Percentiles rank a stretch among this genome's conserved stretches.
Conservation (phyloP, 2,113 vertebrate species). For the Mesitornis unicolor region DNA sequence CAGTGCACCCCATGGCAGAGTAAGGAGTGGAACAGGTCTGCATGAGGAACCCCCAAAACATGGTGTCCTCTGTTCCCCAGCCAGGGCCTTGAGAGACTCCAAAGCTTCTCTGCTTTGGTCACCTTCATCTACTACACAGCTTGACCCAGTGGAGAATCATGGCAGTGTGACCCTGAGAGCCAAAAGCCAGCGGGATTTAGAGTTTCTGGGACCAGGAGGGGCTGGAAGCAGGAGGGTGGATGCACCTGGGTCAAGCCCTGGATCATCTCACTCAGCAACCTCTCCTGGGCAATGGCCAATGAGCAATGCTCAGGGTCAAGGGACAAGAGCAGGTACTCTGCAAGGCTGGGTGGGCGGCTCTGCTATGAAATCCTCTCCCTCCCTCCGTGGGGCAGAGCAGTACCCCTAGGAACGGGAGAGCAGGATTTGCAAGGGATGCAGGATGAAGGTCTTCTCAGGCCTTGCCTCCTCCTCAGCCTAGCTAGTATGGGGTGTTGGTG, state of each 20-base stretch:
- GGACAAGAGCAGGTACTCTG: background rate
- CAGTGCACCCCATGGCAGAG: rapidly evolving
- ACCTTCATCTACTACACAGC: background rate
- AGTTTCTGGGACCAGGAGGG: background rate
- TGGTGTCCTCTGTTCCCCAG: background rate
- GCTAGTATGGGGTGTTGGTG: background rate
- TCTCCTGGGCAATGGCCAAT: background rate
- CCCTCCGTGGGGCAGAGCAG: background rate
- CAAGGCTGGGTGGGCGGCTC: background rate
- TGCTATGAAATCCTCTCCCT: background rate
- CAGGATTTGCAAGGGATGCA: background rate
- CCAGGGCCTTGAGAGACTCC: background rate
- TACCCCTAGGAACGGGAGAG: rapidly evolving
- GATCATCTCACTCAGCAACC: background rate
- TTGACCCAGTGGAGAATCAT: background rate
- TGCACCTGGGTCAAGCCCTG: background rate
- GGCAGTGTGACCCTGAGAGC: rapidly evolving
- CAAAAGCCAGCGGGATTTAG: background rate
- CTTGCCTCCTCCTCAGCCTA: background rate
- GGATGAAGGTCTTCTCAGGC: background rate
- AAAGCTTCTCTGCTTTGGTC: background rate
- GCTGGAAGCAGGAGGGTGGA: background rate
- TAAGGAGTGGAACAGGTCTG: background rate
- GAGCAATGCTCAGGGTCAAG: background rate
- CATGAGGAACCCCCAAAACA: background rate